Percentiles rank a stretch among this genome's conserved stretches.
These are phyloP conservation scores for Xylota sylvarum DNA, from an alignment of 2,888 invertebrate species.

Conservation along the genomic window DNA sequence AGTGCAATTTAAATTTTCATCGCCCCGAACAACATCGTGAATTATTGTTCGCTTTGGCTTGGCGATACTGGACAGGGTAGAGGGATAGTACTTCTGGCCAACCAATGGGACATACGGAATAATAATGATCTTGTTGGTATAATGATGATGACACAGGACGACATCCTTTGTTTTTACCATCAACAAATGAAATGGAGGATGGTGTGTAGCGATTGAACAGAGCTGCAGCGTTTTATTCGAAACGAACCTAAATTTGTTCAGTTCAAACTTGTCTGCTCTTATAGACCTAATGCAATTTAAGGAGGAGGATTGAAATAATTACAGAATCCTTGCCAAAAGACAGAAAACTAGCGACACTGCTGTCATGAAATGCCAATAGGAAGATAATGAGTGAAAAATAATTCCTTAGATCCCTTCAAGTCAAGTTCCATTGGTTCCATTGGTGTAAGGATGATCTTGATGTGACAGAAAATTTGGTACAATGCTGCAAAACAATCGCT, in stretches of 20 bases:
- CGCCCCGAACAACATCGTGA: constrained; percentile 51
- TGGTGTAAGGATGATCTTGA: no score
- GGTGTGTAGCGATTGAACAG: background rate
- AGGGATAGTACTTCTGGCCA: background rate
- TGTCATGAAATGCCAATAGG: no score
- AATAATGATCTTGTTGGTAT: constrained; percentile 43
- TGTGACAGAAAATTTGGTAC: no score
- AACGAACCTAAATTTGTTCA: background rate
- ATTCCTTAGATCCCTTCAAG: no score
- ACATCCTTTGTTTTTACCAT: constrained; percentile 17
- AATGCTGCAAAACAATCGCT: no score
- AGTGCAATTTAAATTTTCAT: constrained; percentile 70
- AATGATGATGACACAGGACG: constrained; percentile 30
- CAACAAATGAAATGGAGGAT: constrained; percentile 25
- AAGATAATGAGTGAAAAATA: no score
- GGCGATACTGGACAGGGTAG: background rate
- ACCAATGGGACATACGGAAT: constrained; percentile 46
- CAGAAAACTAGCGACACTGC: no score
- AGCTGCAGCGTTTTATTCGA: background rate
- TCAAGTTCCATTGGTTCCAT: no score
- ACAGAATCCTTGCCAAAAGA: no score
- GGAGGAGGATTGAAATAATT: no score
- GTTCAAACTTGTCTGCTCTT: no score
- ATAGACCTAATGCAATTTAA: no score
- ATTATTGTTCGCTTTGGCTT: constrained; percentile 60